phyloP scores from a whole-genome alignment of 2,113 vertebrate species.

The Saimiri boliviensis region DNA sequence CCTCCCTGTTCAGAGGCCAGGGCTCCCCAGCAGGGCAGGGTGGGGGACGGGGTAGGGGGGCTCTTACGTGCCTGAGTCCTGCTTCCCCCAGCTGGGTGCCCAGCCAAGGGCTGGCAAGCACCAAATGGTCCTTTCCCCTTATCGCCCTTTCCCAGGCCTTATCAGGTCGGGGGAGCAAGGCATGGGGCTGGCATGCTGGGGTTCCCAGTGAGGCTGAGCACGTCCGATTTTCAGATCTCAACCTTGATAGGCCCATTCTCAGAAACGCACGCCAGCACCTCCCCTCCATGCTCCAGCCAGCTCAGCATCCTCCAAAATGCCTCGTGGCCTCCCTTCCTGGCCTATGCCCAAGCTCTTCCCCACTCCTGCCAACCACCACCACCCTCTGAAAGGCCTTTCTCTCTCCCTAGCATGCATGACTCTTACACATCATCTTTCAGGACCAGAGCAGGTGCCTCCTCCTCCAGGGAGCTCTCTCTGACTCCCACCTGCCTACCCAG shows the following conservation, averaged over 20 bases:
- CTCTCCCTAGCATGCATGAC: not conserved
- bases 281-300: not conserved
- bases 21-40: not conserved
- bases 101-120: not conserved
- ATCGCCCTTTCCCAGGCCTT: not conserved
- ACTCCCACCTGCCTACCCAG: not conserved
- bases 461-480: constrained; percentile 32
- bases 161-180: not conserved
- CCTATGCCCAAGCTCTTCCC: not conserved
- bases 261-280: not conserved
- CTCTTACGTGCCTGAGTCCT: not conserved
- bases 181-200: not conserved
- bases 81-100: not conserved
- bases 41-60: too few species aligned
- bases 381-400: not conserved
- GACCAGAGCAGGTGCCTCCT: not conserved
- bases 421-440: too few species aligned
- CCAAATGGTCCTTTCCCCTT: not conserved
- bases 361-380: accelerated
- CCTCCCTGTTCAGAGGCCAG: not conserved
- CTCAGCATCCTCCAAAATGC: not conserved
- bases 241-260: not conserved
- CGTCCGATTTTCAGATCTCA: not conserved
- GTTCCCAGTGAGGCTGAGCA: not conserved
- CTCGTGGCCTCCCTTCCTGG: not conserved